These are phyloP conservation scores for Platycheirus rosarum DNA, from an alignment of 2,888 invertebrate genomes.

Conservation along the genomic window DNA sequence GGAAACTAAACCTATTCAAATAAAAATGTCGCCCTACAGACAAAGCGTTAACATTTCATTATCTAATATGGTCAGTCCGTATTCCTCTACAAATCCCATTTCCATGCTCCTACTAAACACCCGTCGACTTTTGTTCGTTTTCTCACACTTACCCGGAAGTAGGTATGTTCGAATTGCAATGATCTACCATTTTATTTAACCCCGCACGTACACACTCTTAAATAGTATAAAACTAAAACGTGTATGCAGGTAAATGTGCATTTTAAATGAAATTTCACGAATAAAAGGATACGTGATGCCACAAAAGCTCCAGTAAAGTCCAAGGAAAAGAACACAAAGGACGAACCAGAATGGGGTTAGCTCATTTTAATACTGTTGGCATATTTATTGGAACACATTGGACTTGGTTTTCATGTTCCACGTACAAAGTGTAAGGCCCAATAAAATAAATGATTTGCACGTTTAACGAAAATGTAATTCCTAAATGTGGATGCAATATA, in stretches of 20 bases:
- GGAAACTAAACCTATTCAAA: no score
- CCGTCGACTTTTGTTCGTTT: neutral
- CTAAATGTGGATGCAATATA: constrained; percentile 34
- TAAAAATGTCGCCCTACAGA: no score
- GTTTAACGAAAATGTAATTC: constrained; percentile 37
- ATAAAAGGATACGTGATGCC: constrained; percentile 56
- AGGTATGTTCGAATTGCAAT: neutral
- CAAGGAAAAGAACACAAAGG: constrained; percentile 15
- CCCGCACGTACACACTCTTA: constrained; percentile 14
- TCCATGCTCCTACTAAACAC: no score
- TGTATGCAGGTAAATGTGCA: constrained; percentile 27
- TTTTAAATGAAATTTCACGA: constrained; percentile 31
- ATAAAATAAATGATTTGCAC: constrained; percentile 58
- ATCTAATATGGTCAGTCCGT: no score
- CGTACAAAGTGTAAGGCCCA: constrained; percentile 49
- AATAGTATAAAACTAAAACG: constrained; percentile 31
- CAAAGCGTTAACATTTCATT: no score
- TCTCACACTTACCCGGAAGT: constrained; percentile 7
- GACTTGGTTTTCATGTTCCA: constrained; percentile 25
- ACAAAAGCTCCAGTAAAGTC: constrained; percentile 34
- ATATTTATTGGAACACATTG: constrained; percentile 43
- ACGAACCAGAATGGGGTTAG: constrained; percentile 30
- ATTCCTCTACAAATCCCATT: no score
- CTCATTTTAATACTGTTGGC: constrained; percentile 41
- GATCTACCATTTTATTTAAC: constrained; percentile 16